phyloP scores from a whole-genome alignment of 2,888 invertebrate species.

The Meloe dianella region DNA sequence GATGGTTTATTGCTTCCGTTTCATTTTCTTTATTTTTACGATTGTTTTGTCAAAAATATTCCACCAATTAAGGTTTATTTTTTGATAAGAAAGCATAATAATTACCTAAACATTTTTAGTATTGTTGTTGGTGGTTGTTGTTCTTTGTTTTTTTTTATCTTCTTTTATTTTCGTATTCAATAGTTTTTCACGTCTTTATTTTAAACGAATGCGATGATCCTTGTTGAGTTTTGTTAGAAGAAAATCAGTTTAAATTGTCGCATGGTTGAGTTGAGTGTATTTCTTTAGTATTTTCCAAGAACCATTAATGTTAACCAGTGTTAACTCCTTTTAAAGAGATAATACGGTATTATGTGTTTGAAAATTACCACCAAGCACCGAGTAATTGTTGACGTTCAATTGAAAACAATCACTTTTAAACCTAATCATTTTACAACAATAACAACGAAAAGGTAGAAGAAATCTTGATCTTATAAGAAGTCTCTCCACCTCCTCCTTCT shows the following conservation, averaged over 20 bases:
- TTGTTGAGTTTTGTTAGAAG: neutral
- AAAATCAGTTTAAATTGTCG: conserved; percentile 1
- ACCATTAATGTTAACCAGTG: conserved; percentile 5
- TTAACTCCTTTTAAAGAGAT: conserved; percentile 10
- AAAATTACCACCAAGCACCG: conserved; percentile 1
- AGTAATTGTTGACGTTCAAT: conserved; percentile 1
- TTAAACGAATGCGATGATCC: neutral
- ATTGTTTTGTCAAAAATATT: neutral
- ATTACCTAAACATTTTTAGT: neutral
- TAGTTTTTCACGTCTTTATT: neutral
- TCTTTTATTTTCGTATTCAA: neutral
- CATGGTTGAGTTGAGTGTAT: neutral
- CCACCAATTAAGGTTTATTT: conserved; percentile 5
- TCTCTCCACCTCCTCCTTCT: neutral
- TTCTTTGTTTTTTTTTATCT: neutral
- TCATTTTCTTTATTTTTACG: neutral
- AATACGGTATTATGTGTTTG: conserved; percentile 1
- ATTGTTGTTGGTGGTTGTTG: neutral
- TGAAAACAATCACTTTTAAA: conserved; percentile 1
- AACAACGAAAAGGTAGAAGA: neutral
- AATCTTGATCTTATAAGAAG: neutral
- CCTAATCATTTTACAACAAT: neutral
- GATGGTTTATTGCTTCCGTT: conserved; percentile 6
- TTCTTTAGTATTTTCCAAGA: conserved; percentile 6
- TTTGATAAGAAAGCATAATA: neutral